These are phyloP conservation scores for Helleia helle DNA, from an alignment of 2,888 invertebrate species.

Conservation along the genomic window DNA sequence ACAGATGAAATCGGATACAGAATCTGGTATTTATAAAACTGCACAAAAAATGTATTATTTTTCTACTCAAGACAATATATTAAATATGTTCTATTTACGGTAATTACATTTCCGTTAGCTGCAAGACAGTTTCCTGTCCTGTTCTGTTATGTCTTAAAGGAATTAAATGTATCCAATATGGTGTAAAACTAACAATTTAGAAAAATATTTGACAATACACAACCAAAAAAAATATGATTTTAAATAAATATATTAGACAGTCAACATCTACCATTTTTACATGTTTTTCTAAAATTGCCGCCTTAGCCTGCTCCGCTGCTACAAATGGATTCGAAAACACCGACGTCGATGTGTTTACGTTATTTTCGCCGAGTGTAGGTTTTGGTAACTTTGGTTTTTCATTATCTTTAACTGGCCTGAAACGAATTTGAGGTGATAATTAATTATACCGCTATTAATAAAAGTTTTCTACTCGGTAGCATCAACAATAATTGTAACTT, in stretches of 20 bases:
- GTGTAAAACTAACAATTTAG: too few species aligned
- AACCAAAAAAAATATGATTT: background rate
- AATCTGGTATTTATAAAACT: background rate
- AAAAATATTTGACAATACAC: too few species aligned
- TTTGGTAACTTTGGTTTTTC: slow-evolving; percentile 72
- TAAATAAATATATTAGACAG: slow-evolving; percentile 39
- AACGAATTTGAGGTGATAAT: slow-evolving; percentile 10
- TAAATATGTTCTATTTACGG: too few species aligned
- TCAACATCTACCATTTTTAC: slow-evolving; percentile 90
- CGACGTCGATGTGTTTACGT: slow-evolving; percentile 80
- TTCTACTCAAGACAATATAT: too few species aligned
- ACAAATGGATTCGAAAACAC: slow-evolving; percentile 92
- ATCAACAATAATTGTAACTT: too few species aligned
- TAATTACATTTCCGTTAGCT: too few species aligned
- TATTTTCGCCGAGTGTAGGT: slow-evolving; percentile 74
- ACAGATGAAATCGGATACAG: slow-evolving; percentile 48
- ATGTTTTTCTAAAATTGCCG: slow-evolving; percentile 90
- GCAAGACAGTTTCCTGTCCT: too few species aligned
- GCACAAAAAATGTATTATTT: slow-evolving; percentile 1
- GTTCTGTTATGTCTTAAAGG: too few species aligned
- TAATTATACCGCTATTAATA: too few species aligned
- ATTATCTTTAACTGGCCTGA: slow-evolving; percentile 28
- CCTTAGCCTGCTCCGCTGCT: slow-evolving; percentile 89
- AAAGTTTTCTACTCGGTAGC: too few species aligned
- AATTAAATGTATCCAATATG: too few species aligned